Percentiles rank a stretch among this genome's conserved stretches.
Evolutionary conservation across 2,888 invertebrate genomes (phyloP).

Genomic region (Lasioglossum morio): DNA sequence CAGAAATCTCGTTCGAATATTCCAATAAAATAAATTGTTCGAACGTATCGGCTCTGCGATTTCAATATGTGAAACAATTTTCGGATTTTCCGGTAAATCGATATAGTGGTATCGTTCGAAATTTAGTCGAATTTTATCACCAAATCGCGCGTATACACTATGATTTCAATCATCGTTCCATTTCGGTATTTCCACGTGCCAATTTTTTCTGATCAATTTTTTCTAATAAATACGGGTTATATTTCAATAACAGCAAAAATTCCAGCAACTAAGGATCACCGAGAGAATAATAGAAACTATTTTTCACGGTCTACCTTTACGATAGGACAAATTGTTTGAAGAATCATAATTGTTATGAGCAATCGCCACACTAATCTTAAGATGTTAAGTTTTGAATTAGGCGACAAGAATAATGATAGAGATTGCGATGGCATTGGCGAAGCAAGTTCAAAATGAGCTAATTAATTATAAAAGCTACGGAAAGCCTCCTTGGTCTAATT

Average conservation of each 20-base stretch:
- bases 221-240: background rate
- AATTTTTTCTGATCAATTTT: background rate
- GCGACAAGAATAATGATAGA: background rate
- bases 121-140: background rate
- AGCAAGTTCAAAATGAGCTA: background rate
- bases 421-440: background rate
- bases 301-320: background rate
- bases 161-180: constrained; percentile 8
- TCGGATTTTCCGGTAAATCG: constrained; percentile 22
- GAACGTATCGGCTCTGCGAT: constrained; percentile 5
- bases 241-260: background rate
- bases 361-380: background rate
- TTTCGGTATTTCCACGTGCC: background rate
- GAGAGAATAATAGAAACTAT: background rate
- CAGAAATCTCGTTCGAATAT: background rate
- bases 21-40: background rate
- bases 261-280: background rate
- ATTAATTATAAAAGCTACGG: constrained; percentile 28
- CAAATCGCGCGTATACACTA: background rate
- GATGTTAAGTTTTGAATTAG: background rate
- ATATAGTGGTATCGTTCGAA: constrained; percentile 9
- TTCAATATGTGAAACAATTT: constrained; percentile 21
- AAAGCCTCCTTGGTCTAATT: constrained; percentile 11
- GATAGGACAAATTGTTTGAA: background rate
- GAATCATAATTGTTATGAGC: background rate